Conservation (phyloP, 2,888 invertebrate species). For the Spodoptera picta region DNA sequence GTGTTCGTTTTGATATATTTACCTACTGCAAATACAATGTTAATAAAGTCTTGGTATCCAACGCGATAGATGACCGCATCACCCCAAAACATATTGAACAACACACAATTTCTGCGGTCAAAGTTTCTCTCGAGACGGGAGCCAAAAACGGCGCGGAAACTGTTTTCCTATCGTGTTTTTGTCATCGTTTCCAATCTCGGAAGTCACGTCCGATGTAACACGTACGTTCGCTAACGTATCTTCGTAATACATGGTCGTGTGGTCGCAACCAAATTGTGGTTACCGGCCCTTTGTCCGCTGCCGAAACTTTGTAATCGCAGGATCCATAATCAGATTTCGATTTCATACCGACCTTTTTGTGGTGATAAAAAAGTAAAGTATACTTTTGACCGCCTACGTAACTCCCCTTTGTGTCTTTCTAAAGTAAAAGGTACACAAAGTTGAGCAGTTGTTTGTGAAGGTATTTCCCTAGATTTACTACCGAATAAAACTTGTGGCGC, state of each 20-base stretch:
- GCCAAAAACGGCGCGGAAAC: slow-evolving; percentile 56
- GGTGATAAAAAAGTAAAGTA: slow-evolving; percentile 78
- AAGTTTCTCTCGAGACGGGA: slow-evolving; percentile 47
- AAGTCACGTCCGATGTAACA: slow-evolving; percentile 74
- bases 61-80: slow-evolving; percentile 4
- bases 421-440: slow-evolving; percentile 68
- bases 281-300: slow-evolving; percentile 67
- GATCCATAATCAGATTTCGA: slow-evolving; percentile 83
- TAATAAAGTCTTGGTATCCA: slow-evolving; percentile 7
- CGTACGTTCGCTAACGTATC: slow-evolving; percentile 65
- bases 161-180: slow-evolving; percentile 57
- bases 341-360: slow-evolving; percentile 81
- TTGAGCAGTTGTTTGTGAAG: slow-evolving; percentile 66
- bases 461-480: slow-evolving; percentile 61
- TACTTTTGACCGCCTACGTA: slow-evolving; percentile 68
- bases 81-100: slow-evolving; percentile 19
- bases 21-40: no score
- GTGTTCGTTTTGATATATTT: no score
- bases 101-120: slow-evolving; percentile 29
- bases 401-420: slow-evolving; percentile 70
- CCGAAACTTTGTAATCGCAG: slow-evolving; percentile 82
- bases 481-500: slow-evolving; percentile 63
- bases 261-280: slow-evolving; percentile 71
- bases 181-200: slow-evolving; percentile 60
- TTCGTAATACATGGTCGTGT: slow-evolving; percentile 70